These are phyloP conservation scores for Colistium nudipinnis DNA, from an alignment of 2,113 vertebrate genomes.

Conservation along the genomic window DNA sequence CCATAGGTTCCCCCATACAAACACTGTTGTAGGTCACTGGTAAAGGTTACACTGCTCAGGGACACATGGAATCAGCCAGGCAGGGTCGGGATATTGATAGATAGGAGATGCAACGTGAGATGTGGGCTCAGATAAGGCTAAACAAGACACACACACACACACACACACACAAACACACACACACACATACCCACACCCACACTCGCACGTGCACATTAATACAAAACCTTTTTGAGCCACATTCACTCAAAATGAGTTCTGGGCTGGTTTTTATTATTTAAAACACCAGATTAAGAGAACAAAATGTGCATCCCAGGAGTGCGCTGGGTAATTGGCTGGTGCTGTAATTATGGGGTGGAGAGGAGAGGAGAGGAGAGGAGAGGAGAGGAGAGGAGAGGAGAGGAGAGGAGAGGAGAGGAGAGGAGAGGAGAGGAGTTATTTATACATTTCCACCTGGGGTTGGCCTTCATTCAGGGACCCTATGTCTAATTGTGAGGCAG, in stretches of 20 bases:
- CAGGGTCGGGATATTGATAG: conserved; percentile 8
- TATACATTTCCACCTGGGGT: conserved; percentile 50
- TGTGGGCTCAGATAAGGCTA: conserved; percentile 4
- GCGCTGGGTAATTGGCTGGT: conserved; percentile 74
- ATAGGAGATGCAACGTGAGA: conserved; percentile 2
- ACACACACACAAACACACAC: not conserved
- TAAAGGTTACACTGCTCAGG: conserved; percentile 19
- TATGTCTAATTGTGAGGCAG: conserved; percentile 60
- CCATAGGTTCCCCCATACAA: not conserved
- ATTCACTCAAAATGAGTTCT: conserved; percentile 55
- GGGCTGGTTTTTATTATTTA: conserved; percentile 80
- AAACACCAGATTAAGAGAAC: conserved; percentile 80
- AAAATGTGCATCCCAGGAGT: conserved; percentile 78
- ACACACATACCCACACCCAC: not conserved
- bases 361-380: conserved; percentile 20
- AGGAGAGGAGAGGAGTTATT: conserved; percentile 29
- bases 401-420: conserved; percentile 22
- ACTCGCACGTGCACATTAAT: not conserved
- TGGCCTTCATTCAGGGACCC: conserved; percentile 48
- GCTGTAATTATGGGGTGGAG: conserved; percentile 73
- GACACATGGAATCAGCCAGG: conserved; percentile 9
- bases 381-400: conserved; percentile 16
- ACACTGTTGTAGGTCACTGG: conserved; percentile 22
- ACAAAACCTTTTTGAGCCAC: conserved; percentile 47
- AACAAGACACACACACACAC: not conserved